Percentiles rank a stretch among this genome's conserved stretches.
Conservation (phyloP, 2,797 vertebrate genomes). For the Crocidura indochinensis region DNA sequence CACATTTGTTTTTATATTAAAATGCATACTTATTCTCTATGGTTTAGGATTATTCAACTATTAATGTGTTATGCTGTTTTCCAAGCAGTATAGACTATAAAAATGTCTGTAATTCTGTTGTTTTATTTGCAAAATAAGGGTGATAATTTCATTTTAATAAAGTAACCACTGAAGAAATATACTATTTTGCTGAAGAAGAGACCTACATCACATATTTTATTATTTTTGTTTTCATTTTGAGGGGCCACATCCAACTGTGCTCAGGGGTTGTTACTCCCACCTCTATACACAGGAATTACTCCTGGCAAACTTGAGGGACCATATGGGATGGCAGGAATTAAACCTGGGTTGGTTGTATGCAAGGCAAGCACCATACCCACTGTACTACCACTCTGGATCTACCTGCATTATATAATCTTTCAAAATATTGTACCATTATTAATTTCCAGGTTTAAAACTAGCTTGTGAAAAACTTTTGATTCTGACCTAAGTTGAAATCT, state of each 20-base stretch:
- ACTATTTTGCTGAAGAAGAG: constrained; percentile 28
- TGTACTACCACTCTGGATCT: too few relatives aligned
- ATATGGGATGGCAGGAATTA: too few relatives aligned
- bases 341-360: too few relatives aligned
- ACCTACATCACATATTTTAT: not conserved
- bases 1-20: constrained; percentile 1
- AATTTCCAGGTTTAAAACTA: not conserved
- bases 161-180: not conserved
- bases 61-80: constrained; percentile 12
- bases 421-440: not conserved
- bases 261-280: too few relatives aligned
- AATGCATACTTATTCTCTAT: constrained; percentile 17
- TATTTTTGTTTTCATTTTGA: too few relatives aligned
- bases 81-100: not conserved
- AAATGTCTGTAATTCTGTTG: not conserved
- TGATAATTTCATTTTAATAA: not conserved
- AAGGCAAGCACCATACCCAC: too few relatives aligned
- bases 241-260: too few relatives aligned
- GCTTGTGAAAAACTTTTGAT: constrained; percentile 17
- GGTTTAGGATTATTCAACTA: constrained; percentile 8
- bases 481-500: not conserved
- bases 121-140: constrained; percentile 4
- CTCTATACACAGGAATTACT: too few relatives aligned
- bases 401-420: too few relatives aligned
- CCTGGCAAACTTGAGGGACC: too few relatives aligned